A percentile compares a stretch with the other conserved stretches of the same genome.
Evolutionary conservation across 2,888 invertebrate species (phyloP).

Genomic region (Cheiracanthium punctorium): DNA sequence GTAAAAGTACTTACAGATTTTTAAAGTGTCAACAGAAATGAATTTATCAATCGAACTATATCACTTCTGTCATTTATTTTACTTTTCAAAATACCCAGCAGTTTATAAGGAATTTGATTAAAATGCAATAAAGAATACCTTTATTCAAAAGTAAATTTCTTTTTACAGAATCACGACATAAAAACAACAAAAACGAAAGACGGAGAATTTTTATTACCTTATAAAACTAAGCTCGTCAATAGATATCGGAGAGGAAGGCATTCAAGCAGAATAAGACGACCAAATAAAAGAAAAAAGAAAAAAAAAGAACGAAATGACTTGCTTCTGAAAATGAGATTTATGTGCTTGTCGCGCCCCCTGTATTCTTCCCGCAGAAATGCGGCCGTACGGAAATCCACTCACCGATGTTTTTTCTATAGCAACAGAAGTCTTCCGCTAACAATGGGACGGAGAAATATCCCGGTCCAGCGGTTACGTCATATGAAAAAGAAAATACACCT

Average conservation of each 20-base stretch:
- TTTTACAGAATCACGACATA: too few relatives aligned
- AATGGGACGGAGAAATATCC: not conserved
- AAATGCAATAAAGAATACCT: too few relatives aligned
- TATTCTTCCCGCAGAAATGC: not conserved
- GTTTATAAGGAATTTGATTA: too few relatives aligned
- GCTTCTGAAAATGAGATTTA: not conserved
- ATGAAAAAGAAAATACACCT: conserved; percentile 4
- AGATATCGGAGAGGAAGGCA: not conserved
- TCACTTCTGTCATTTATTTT: too few relatives aligned
- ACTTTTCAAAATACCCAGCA: too few relatives aligned
- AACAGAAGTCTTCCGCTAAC: not conserved
- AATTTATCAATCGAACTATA: too few relatives aligned
- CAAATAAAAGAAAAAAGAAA: not conserved
- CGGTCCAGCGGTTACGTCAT: not conserved
- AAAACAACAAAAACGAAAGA: too few relatives aligned
- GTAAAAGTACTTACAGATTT: too few relatives aligned
- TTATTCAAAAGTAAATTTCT: too few relatives aligned
- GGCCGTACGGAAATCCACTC: not conserved
- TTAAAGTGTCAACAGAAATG: too few relatives aligned
- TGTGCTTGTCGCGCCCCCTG: not conserved
- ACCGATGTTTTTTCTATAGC: not conserved
- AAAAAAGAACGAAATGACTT: not conserved
- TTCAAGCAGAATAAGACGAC: not conserved
- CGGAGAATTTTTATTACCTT: not conserved
- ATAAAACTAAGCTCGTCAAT: not conserved